Evolutionary conservation across 2,888 invertebrate species (phyloP), one percentile per base, ranked within the genome.

Genomic region (Lycocerus yunnanus): DNA sequence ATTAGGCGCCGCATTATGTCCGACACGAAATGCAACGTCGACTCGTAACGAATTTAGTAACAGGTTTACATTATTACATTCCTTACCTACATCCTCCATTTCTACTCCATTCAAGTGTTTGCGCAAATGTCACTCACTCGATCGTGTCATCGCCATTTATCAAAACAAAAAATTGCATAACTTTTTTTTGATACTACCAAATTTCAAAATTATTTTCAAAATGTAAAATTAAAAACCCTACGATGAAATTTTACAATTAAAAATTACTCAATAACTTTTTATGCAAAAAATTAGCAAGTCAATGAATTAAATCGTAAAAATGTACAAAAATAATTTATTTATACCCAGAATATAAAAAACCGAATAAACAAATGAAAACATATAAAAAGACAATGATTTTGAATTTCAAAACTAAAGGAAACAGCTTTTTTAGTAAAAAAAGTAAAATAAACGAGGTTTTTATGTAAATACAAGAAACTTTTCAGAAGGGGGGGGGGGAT

Each of bases 71-170:
- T 43, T n/a, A 43, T 14, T 15, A 18, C 16, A 67, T 43, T 43
- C 61, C 20, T 20, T 63, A 63, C 61, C 61, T 63, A 63, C 61
- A 63, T 63, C 20, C 61, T 63, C 61, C 61, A 63, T 63, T 63
- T 63, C 18, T 63, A 18, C 18, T 63, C 61, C 61, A 63, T 63
- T 63, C 61, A 68, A 21, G 21, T 18, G 59, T 15, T 59, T 68
- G 68, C 68, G 68, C 68, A 68, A 68, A 58, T 68, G 68, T 68
- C 68, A 68, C 59, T 68, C 68, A 68, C 59, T 68, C 43, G 16
- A 15, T 43, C 18, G 16, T 60, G 59, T 21, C 15, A 15, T 18
- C 18, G 18, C 67, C 43, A 43, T 43, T 43, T 43, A 43, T 13
- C 43, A 43, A 43, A 43, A 43, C 43, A 43, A 43, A 43, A 27